These are phyloP conservation scores for Psophia crepitans DNA, from an alignment of 2,113 vertebrate genomes.

Conservation along the genomic window DNA sequence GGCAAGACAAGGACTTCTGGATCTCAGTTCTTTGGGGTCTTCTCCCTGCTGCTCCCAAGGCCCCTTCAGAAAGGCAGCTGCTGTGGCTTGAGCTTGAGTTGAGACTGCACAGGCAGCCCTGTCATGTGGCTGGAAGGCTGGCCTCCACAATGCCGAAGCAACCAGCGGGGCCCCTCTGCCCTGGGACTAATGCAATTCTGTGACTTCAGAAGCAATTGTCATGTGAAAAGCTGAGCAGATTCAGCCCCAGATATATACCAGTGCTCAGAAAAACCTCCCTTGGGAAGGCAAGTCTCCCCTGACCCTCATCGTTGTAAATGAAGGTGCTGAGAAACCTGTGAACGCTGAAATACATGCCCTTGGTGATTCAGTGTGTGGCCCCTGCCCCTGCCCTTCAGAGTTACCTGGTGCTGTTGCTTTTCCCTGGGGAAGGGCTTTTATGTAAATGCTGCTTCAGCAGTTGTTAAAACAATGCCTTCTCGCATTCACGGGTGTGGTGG, in stretches of 20 bases:
- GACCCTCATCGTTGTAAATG: not conserved
- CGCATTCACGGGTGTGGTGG: fast-evolving
- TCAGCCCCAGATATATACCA: not conserved
- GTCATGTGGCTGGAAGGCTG: not conserved
- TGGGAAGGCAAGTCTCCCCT: not conserved
- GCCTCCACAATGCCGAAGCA: fast-evolving
- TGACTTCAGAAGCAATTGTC: not conserved
- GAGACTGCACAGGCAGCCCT: fast-evolving
- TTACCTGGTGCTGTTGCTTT: not conserved
- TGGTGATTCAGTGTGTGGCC: not conserved
- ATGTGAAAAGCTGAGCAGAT: not conserved
- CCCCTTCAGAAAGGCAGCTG: not conserved
- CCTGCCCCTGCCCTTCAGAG: not conserved
- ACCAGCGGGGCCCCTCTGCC: not conserved
- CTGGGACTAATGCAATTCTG: not conserved
- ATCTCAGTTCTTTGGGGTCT: not conserved
- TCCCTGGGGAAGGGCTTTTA: not conserved
- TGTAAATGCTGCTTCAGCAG: not conserved
- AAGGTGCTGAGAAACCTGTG: not conserved
- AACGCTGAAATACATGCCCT: not conserved
- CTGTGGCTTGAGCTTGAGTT: not conserved
- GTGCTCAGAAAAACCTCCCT: not conserved
- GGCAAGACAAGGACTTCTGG: not conserved
- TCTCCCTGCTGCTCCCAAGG: not conserved
- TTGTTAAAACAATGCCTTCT: not conserved